Evolutionary conservation across 1,140 invertebrate species (phyloP), one percentile per base, ranked within the genome.

Genomic region (Ceratitis capitata): DNA sequence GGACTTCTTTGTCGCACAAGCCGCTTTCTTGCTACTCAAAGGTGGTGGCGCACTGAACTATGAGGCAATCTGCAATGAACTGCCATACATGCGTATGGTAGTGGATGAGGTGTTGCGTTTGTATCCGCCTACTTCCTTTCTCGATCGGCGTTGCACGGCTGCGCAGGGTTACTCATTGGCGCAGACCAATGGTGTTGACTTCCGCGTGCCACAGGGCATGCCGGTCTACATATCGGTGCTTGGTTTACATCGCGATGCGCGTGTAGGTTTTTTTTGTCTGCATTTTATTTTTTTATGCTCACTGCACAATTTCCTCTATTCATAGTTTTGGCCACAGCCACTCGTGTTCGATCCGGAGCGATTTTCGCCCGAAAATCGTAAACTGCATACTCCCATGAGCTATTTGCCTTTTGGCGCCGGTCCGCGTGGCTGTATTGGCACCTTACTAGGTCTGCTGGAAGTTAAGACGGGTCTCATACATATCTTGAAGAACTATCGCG

Each of bases 351-450:
- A 93, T 86, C 96, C 96, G 0, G 94, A 96, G 87, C 92, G 95
- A 86, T 95, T 95, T 86, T 92, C 90, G 23, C 89, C 93, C 2
- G 45, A 89, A 78, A 91, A 93, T 47, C 92, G 92, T 7, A 90
- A 89, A 86, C 89, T 78, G 86, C 91, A 88, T 83, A 88, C 58
- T 83, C 93, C 90, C 74, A 94, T 92, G 87, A 92, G 94, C 0
- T 97, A 94, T 89, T 89, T 96, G 49, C 96, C 97, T 0, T 98
- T 98, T 88, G 96, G 96, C 3, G 94, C 95, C 56, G 96, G 96
- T 14, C 95, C 95, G 1, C 93, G 95, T 58, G 95, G 94, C 89
- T 97, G 96, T 88, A 96, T 97, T 87, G 96, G 95, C 95, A 92
- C 89, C 23, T 85, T 89, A 4, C 88, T 91, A 42, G 90, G 88